Evolutionary conservation across 2,113 vertebrate genomes (phyloP).

Genomic region (Falco punctatus): DNA sequence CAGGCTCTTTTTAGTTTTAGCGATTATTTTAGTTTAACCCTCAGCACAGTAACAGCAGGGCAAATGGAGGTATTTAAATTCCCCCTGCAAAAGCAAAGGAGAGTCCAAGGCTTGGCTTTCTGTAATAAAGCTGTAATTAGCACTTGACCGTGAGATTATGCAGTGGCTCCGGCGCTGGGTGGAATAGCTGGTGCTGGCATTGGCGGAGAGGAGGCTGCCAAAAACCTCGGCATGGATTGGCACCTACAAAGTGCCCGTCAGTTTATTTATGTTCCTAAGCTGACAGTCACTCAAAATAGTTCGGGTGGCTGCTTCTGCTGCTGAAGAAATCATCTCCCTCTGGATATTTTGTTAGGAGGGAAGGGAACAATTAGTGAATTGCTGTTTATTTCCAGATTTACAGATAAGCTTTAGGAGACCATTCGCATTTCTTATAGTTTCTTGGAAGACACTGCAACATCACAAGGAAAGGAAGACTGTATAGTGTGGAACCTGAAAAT

Average conservation of each 20-base stretch:
- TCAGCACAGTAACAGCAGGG: background rate
- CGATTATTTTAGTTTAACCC: background rate
- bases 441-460: background rate
- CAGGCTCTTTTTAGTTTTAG: background rate
- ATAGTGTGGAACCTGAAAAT: background rate
- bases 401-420: background rate
- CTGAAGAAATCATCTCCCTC: background rate
- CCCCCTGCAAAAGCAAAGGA: background rate
- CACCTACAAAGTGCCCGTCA: slow-evolving; percentile 25
- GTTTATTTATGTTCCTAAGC: slow-evolving; percentile 2
- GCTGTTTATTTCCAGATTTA: background rate
- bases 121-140: slow-evolving; percentile 17
- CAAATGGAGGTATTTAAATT: background rate
- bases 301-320: background rate
- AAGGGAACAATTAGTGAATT: background rate
- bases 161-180: background rate
- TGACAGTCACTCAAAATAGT: slow-evolving; percentile 50
- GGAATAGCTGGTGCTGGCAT: background rate
- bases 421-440: background rate
- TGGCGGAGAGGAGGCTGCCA: background rate
- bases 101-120: background rate
- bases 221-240: slow-evolving; percentile 12
- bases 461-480: background rate
- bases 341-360: background rate
- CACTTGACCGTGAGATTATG: background rate